Conservation (phyloP, 2,113 vertebrate species). For the Polyodon spathula region DNA sequence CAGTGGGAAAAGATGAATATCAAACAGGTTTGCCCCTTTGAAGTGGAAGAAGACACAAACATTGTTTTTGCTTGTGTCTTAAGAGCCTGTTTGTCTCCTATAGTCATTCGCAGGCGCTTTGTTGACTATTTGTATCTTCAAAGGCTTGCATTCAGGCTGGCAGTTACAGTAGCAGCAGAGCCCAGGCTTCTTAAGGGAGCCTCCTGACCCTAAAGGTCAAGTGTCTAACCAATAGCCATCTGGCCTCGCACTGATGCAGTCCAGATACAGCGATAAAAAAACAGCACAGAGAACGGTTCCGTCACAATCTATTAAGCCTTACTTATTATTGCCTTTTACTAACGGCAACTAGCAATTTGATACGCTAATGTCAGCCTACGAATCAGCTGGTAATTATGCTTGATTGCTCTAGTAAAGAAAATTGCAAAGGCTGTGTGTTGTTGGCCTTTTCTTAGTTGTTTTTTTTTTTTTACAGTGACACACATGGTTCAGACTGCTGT, state of each 20-base stretch:
- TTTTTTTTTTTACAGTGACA: too few species aligned
- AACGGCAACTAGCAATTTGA: too few species aligned
- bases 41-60: constrained; percentile 66
- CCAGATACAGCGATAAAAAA: too few species aligned
- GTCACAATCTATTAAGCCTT: too few species aligned
- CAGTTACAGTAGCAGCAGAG: constrained; percentile 52
- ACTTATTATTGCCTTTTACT: too few species aligned
- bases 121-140: constrained; percentile 65
- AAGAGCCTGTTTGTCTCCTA: constrained; percentile 72
- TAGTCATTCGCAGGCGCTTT: constrained; percentile 63
- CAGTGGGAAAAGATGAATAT: constrained; percentile 65
- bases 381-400: too few species aligned
- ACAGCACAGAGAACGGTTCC: too few species aligned
- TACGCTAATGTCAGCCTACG: too few species aligned
- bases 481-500: too few species aligned
- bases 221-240: constrained; percentile 47
- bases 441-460: too few species aligned
- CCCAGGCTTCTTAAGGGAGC: constrained; percentile 39
- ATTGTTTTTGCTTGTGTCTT: constrained; percentile 59
- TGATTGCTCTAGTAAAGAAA: too few species aligned
- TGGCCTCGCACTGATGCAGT: constrained; percentile 63
- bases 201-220: constrained; percentile 30
- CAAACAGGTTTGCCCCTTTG: constrained; percentile 61
- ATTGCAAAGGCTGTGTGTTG: too few species aligned
- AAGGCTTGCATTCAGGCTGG: constrained; percentile 43